Conservation (phyloP, 2,797 vertebrate species). For the Anolis apletophallus region DNA sequence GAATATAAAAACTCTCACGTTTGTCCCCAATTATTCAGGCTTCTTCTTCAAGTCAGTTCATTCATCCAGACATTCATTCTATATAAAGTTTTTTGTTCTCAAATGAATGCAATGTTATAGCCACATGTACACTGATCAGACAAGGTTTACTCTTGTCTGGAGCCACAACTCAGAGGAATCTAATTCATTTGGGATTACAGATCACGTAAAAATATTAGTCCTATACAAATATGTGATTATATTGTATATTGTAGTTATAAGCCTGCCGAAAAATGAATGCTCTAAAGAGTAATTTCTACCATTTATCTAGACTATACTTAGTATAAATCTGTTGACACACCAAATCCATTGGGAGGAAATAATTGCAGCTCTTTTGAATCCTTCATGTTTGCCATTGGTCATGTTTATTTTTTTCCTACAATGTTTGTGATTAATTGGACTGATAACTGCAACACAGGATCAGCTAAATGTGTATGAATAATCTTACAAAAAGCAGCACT, state of each 20-base stretch:
- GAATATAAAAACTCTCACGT: background rate
- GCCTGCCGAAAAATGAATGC: background rate
- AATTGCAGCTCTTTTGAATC: background rate
- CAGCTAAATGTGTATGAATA: background rate
- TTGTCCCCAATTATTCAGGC: background rate
- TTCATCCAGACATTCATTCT: background rate
- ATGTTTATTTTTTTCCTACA: background rate
- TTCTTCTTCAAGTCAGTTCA: background rate
- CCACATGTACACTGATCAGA: too few relatives aligned
- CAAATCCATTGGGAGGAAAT: background rate
- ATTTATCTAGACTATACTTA: background rate
- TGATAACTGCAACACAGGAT: background rate
- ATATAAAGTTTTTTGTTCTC: background rate
- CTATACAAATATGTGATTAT: background rate
- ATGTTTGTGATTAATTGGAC: background rate
- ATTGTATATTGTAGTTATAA: background rate
- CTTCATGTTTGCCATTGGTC: background rate
- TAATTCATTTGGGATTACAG: background rate
- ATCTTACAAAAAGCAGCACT: background rate
- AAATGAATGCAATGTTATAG: background rate
- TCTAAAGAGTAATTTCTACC: background rate
- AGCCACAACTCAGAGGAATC: background rate
- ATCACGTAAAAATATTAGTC: background rate
- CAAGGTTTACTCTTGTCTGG: background rate
- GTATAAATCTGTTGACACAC: background rate